Evolutionary conservation across 1,140 invertebrate species (phyloP), one percentile per base, ranked within the genome.

Genomic region (Heliconius himera): DNA sequence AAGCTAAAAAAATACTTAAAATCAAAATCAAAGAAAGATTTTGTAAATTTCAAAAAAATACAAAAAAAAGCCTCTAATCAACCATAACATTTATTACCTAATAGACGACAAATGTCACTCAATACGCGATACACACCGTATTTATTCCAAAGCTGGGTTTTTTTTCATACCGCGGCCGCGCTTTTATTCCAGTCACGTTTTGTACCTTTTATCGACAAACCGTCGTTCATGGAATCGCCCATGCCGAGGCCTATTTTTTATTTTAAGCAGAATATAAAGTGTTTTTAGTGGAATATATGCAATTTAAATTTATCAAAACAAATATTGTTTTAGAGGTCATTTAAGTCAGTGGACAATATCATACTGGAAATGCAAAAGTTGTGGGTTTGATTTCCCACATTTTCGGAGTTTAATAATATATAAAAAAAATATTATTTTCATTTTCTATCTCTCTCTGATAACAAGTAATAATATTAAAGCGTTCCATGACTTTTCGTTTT

Each of bases 141-240:
- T 66, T 66, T 66, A 66, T 66, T 29, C 60, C 13, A 66, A 66
- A 66, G 11, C 60, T 16, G 3, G 16, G 54, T 66, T 60, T 74
- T 75, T 75, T 75, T 56, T 41, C 3, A 38, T 60, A 66, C 74
- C 13, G 18, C 54, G 33, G 4, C 22, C 11, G 20, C 20, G 9
- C 41, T 66, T 66, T 75, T 41, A 75, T 75, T 75, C 60, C 66
- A 75, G 74, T 75, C 74, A 75, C 74, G 74, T 75, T 54, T 74
- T 33, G 13, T 51, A 51, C 74, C 74, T 54, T 38, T 75, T 54
- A 74, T 29, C 60, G 54, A 75, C 51, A 75, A 75, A 75, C 60
- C 60, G 60, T 66, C 74, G 54, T 41, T 54, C 33, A 41, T 66
- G 51, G 18, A 66, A 60, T 66, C 60, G 54, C 54, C 54, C 38